phyloP scores from a whole-genome alignment of 2,888 invertebrate species.

The Tetropium fuscum region DNA sequence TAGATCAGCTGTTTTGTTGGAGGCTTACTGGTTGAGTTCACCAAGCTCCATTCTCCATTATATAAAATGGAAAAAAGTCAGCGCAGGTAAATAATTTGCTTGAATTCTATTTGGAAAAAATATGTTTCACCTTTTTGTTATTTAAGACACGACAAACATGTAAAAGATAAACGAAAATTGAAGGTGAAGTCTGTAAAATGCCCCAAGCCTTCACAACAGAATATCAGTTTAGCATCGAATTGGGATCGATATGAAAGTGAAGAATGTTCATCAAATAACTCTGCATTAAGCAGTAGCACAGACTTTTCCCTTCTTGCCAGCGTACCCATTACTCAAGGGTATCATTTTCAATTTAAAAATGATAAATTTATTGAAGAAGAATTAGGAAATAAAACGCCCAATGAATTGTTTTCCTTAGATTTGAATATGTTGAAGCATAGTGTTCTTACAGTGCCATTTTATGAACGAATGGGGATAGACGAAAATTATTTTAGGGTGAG shows the following conservation, averaged over 20 bases:
- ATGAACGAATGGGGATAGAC: conserved; percentile 28
- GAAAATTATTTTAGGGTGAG: conserved; percentile 32
- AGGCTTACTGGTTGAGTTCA: no score
- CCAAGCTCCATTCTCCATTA: background rate
- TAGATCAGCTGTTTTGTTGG: no score
- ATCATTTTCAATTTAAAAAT: conserved; percentile 39
- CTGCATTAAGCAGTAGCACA: conserved; percentile 28
- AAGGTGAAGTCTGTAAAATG: conserved; percentile 25
- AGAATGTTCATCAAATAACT: conserved; percentile 1
- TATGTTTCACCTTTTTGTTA: background rate
- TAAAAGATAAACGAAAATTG: conserved; percentile 31
- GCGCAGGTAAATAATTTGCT: background rate
- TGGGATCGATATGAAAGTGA: conserved; percentile 36
- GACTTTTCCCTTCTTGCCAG: conserved; percentile 34
- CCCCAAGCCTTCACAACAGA: conserved; percentile 21
- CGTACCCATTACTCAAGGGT: conserved; percentile 35
- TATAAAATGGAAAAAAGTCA: background rate
- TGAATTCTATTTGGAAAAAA: background rate
- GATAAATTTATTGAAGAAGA: conserved; percentile 27
- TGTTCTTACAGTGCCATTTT: conserved; percentile 34
- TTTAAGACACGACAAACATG: conserved; percentile 25
- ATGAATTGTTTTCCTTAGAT: conserved; percentile 25
- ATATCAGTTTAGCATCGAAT: conserved; percentile 32
- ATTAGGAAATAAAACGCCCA: conserved; percentile 4
- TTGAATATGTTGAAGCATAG: conserved; percentile 31